Evolutionary conservation across 2,113 vertebrate species (phyloP).

Genomic region (Hippocampus abdominalis): DNA sequence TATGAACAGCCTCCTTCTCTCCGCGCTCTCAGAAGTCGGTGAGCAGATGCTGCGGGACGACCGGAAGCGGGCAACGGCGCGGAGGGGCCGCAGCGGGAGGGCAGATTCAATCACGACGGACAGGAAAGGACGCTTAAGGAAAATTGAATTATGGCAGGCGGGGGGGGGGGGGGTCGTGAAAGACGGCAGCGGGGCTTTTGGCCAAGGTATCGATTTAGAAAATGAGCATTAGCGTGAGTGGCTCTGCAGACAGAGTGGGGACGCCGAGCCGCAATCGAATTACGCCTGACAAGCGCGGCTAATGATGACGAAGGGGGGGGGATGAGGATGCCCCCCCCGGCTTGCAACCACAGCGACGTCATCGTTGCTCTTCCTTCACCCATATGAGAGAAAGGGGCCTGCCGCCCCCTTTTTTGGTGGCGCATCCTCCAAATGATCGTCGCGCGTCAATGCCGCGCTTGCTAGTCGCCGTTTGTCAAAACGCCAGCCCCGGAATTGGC

Average conservation of each 20-base stretch:
- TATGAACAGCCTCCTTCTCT: neutral
- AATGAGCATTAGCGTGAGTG: slow-evolving; percentile 42
- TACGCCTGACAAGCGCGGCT: slow-evolving; percentile 38
- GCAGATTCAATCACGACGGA: slow-evolving; percentile 34
- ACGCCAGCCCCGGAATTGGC: no score
- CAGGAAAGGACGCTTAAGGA: slow-evolving; percentile 50
- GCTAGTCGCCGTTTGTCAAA: no score
- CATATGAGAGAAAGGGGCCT: neutral
- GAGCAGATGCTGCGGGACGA: neutral
- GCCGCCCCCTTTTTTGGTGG: no score
- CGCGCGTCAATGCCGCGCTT: no score
- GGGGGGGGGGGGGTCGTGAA: neutral
- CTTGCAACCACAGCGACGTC: neutral
- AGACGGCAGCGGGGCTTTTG: slow-evolving; percentile 42
- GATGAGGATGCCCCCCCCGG: neutral
- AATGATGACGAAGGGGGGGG: slow-evolving; percentile 18
- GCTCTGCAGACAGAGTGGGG: slow-evolving; percentile 26
- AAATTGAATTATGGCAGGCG: slow-evolving; percentile 37
- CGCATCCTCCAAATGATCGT: no score
- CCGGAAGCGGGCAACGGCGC: neutral
- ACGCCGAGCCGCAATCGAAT: slow-evolving; percentile 48
- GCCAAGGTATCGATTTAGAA: slow-evolving; percentile 63
- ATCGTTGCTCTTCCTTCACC: neutral
- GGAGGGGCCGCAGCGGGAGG: neutral
- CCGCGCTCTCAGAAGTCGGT: neutral